Base-by-base conservation (phyloP, 2,888 invertebrate genomes). In the Rhagophthalmus giganteus region DNA sequence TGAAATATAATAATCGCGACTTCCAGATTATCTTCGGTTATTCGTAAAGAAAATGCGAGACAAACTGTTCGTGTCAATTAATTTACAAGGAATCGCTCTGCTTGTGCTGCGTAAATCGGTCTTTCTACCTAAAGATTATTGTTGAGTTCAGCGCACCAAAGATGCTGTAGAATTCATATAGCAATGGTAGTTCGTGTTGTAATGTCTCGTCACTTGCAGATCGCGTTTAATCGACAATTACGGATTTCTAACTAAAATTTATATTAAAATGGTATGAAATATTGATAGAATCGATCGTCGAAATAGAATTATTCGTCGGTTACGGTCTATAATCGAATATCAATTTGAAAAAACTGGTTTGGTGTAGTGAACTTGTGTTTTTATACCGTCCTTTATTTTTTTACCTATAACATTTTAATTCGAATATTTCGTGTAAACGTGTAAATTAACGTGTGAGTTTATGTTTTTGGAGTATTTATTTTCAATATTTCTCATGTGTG, bases 141-240 rank as follows among this genome's bases (percentile, higher is more conserved):
- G 53, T 49, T 38, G 56, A 56, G 56, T 56, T 56, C 56, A 56
- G 49, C 53, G 56, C 47, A 56, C 56, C 53, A 47, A 48, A 54
- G 53, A 56, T 56, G 56, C 56, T 56, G 56, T 54, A 56, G 39
- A 44, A 34, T 54, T 54, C 56, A 50, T 38, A 56, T 30, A 50
- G 53, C 45, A 56, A 44, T 56, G 41, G 49, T 46, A 44, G 38
- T 16, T 41, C 45, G 26, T 46, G 40, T 32, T 30, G 27, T 35
- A 53, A 42, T 37, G 53, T 53, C 32, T 51, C 27, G 30, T 51
- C 25, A 16, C 26, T 11, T 10, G 15, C 15, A 14, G 39, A 32
- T 32, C 28, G 39, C 30, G 38, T 39, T 20, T 32, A 33, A 34
- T 31, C 14, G 13, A 26, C 32, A 24, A 32, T 20, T 45, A 13